A percentile compares a stretch with the other conserved stretches of the same genome.
Evolutionary conservation across 2,797 vertebrate genomes (phyloP).

Genomic region (Siniperca undulata): DNA sequence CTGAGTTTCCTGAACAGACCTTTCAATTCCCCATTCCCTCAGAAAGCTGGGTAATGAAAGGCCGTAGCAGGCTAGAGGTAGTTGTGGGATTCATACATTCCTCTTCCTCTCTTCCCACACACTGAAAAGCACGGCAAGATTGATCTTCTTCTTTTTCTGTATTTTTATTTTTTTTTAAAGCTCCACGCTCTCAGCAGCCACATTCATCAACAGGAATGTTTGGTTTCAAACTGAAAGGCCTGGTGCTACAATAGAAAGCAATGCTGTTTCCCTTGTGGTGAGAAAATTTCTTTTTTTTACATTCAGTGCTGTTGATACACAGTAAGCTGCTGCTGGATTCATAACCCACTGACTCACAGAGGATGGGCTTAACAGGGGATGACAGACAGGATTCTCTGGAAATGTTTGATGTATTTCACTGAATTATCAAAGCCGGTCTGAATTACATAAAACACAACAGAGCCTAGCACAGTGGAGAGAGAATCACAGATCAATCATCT

Average conservation of each 20-base stretch:
- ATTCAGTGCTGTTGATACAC: slow-evolving; percentile 40
- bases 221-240: slow-evolving; percentile 50
- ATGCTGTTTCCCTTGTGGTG: slow-evolving; percentile 36
- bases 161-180: too few species aligned
- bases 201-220: slow-evolving; percentile 62
- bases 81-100: slow-evolving; percentile 59
- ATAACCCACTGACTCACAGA: slow-evolving; percentile 55
- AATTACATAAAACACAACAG: slow-evolving; percentile 51
- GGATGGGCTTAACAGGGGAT: slow-evolving; percentile 38
- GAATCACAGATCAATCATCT: slow-evolving; percentile 60
- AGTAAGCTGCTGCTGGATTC: slow-evolving; percentile 37
- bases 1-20: slow-evolving; percentile 70
- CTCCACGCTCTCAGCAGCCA: slow-evolving; percentile 35
- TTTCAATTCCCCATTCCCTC: slow-evolving; percentile 75
- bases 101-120: slow-evolving; percentile 62
- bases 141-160: slow-evolving; percentile 10
- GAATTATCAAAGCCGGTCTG: slow-evolving; percentile 61
- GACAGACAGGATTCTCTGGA: slow-evolving; percentile 49
- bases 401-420: slow-evolving; percentile 64
- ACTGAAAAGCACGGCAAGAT: slow-evolving; percentile 46
- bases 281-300: slow-evolving; percentile 35
- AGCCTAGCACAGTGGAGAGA: neutral
- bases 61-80: slow-evolving; percentile 53
- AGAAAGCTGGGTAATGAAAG: slow-evolving; percentile 71
- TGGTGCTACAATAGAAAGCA: slow-evolving; percentile 39